Evolutionary conservation across 2,888 invertebrate species (phyloP), one percentile per base, ranked within the genome.

Genomic region (Tetragonisca angustula): DNA sequence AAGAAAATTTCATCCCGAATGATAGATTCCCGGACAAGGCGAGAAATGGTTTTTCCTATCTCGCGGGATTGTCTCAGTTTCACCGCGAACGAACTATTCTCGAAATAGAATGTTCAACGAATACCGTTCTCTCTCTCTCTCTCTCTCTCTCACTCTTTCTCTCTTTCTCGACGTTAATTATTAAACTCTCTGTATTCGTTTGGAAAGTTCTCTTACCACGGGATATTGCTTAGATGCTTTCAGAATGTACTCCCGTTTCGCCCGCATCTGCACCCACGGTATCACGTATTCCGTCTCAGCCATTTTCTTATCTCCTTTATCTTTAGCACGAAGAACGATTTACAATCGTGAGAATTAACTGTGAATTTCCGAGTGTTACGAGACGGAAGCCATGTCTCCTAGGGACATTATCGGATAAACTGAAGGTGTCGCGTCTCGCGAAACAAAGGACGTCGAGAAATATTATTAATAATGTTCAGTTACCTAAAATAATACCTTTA

Each of bases 211-310:
- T 65, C 83, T 88, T 75, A 88, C 88, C 75, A 76, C 77, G 27
- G 62, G 71, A 54, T 75, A 77, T 24, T 24, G 6, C 74, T 32
- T 87, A 24, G 61, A 59, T 19, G 76, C 87, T 59, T 71, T 89
- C 81, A 56, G 79, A 69, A 88, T 88, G 24, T 72, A 43, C 82
- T 90, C 87, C 43, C 85, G 86, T 27, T 21, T 54, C 49, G 84
- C 88, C 77, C 88, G 90, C 92, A 91, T 89, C 27, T 62, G 82
- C 52, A 84, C 89, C 91, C 91, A 92, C 4, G 92, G 91, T 43
- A 87, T 88, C 50, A 91, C 64, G 68, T 87, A 92, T 56, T 92
- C 91, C 21, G 84, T 64, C 36, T 74, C 85, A 87, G 84, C 49
- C 89, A 91, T 92, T 62, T 27, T 83, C 43, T 78, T 81, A 79